Evolutionary conservation across 1,140 invertebrate species (phyloP), one percentile per base, ranked within the genome.

Genomic region (Hylaeus volcanicus): DNA sequence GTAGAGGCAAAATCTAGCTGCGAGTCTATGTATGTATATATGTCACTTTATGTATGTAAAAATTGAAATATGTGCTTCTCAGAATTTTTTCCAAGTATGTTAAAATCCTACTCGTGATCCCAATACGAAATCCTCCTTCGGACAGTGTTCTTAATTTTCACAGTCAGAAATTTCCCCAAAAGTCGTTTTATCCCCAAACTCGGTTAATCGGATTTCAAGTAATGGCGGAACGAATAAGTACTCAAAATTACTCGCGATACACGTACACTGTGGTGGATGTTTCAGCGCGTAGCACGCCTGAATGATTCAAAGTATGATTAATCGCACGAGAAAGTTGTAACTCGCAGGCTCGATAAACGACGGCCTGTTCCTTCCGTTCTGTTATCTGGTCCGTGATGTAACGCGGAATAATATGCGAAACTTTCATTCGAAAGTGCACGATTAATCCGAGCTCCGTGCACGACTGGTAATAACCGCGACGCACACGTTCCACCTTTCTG

Each of bases 391-490:
- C n/a, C 58, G 56, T 60, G 78, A 74, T 68, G 51, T 74, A 79
- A 86, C 85, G 66, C 66, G 37, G 63, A 74, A 86, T 86, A 86
- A 86, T 85, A 78, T 79, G 74, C 66, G 72, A 82, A 85, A 86
- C 65, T 86, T 86, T 83, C 65, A 56, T 74, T 70, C 37, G 60
- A 68, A 86, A 85, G 60, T 79, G 45, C 75, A 82, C 41, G 56
- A 68, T 79, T 86, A 83, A 86, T 82, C 75, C 75, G 65, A 14
- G 61, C 58, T 41, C 39, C 61, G 68, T 53, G 51, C 74, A 82
- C 65, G 58, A 70, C 69, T 53, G 43, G 75, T 76, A 81, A 84
- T 85, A 85, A 84, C 78, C 58, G 55, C 48, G 41, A 65, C 60
- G 45, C 58, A 56, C 51, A 43, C 26, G 60, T 53, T 45, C 56